These are phyloP conservation scores for Recurvirostra avosetta DNA, from an alignment of 2,113 vertebrate genomes.

Conservation along the genomic window DNA sequence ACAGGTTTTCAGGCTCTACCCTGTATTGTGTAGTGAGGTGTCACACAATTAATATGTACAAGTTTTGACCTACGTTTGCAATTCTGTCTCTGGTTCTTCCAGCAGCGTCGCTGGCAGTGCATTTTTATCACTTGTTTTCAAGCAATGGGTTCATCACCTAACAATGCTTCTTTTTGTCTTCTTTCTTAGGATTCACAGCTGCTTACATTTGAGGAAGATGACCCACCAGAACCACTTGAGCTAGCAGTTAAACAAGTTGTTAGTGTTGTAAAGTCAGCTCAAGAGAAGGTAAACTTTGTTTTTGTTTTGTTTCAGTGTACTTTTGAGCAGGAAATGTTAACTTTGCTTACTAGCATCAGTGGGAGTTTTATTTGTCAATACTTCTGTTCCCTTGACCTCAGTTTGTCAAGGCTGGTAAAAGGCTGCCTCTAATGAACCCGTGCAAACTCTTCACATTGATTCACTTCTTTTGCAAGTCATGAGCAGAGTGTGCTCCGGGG, in stretches of 20 bases:
- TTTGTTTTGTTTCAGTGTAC: not conserved
- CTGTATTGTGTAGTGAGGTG: not conserved
- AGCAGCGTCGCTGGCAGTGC: not conserved
- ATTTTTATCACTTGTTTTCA: not conserved
- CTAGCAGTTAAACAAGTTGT: conserved; percentile 78
- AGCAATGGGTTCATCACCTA: not conserved
- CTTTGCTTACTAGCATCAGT: not conserved
- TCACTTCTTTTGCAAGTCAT: not conserved
- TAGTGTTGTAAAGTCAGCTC: conserved; percentile 74
- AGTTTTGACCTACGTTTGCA: not conserved
- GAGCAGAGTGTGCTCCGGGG: not conserved
- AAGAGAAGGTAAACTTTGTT: conserved; percentile 81
- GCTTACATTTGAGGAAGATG: conserved; percentile 84
- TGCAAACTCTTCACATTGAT: not conserved
- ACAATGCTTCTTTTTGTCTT: not conserved
- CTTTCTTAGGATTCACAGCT: conserved; percentile 73
- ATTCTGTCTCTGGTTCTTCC: not conserved
- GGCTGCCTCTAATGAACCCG: not conserved
- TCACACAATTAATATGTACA: not conserved
- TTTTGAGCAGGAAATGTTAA: not conserved
- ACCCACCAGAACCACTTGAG: conserved; percentile 73
- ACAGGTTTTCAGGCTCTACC: not conserved
- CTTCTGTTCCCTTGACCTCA: not conserved
- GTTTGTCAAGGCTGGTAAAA: not conserved
- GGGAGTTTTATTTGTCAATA: not conserved